Evolutionary conservation across 2,113 vertebrate genomes (phyloP), one percentile per base, ranked within the genome.

Genomic region (Phoenicopterus ruber): DNA sequence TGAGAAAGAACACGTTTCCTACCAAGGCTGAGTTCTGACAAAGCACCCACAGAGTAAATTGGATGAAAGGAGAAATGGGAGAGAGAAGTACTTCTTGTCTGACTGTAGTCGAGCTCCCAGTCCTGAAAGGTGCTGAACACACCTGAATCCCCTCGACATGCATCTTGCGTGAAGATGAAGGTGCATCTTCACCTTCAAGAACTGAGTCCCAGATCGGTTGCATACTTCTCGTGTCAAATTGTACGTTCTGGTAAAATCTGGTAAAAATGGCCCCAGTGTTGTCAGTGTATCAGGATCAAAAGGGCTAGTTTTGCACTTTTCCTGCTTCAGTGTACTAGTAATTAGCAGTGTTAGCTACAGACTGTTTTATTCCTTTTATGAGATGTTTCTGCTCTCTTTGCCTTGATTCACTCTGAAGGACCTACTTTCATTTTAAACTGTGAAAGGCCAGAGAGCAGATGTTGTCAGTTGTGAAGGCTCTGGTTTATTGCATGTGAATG

Each of bases 1-100:
- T 86, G 31, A 71, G 62, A 82, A 97, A 79, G 36, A 69, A 79
- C 4, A 0, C 7, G 4, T 79, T 95, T 94, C 40, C 55, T 82
- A 52, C 54, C 32, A 66, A 86, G 93, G 90, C 62, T 94, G 87
- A 95, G 93, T 95, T 94, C 55, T 67, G 79, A 65, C 67, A 86
- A 67, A 94, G 46, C n/a, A 77, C 57, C 29, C 10, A 14, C 26
- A 28, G 28, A 50, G 10, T 57, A 59, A 80, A 73, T 21, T 18
- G 70, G 12, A 34, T 4, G 6, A 61, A 52, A 77, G 36, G 36
- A 70, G 40, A 86, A 94, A 28, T 7, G 34, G 11, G 26, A 47
- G n/a, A 57, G 26, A 73, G 12, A 36, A 24, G 9, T 40, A 31
- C 12, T 65, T 34, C n/a, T 61, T 74, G 50, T 54, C 55, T 71